These are phyloP conservation scores for Macrosteles quadrilineatus DNA, from an alignment of 1,140 invertebrate genomes.

Conservation along the genomic window DNA sequence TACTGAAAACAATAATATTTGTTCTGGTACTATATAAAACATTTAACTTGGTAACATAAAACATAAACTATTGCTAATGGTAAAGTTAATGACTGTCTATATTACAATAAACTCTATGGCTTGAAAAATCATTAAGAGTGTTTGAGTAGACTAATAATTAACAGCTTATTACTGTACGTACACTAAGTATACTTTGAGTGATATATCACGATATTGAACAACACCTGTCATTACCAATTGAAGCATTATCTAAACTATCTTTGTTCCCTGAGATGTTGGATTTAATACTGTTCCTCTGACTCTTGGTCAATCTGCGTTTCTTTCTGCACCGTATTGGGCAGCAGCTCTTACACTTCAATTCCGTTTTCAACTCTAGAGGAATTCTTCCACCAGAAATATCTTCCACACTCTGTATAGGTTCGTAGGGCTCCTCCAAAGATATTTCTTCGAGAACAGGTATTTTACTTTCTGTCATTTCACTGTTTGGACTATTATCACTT, in stretches of 20 bases:
- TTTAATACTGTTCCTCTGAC: slow-evolving; percentile 1
- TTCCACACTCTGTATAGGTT: slow-evolving; percentile 8
- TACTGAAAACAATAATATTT: too few relatives aligned
- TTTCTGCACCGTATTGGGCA: slow-evolving; percentile 10
- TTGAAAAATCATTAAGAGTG: too few relatives aligned
- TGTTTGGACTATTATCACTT: not conserved
- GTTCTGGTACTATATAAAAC: too few relatives aligned
- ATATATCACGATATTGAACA: slow-evolving; percentile 6
- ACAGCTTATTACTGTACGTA: too few relatives aligned
- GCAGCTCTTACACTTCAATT: not conserved
- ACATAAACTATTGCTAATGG: too few relatives aligned
- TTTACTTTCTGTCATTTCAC: not conserved
- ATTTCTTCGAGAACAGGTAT: not conserved
- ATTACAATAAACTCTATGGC: too few relatives aligned
- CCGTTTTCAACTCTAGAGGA: not conserved
- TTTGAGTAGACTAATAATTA: too few relatives aligned
- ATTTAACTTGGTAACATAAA: too few relatives aligned
- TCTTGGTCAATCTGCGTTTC: slow-evolving; percentile 9
- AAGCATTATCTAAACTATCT: not conserved
- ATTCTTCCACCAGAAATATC: slow-evolving; percentile 9
- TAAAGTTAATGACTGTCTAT: too few relatives aligned
- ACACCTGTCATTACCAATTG: slow-evolving; percentile 1
- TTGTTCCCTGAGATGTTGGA: slow-evolving; percentile 2
- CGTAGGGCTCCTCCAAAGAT: slow-evolving; percentile 5
- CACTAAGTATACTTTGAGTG: too few relatives aligned